Conservation (phyloP, 2,113 vertebrate genomes). For the Marmota monax region DNA sequence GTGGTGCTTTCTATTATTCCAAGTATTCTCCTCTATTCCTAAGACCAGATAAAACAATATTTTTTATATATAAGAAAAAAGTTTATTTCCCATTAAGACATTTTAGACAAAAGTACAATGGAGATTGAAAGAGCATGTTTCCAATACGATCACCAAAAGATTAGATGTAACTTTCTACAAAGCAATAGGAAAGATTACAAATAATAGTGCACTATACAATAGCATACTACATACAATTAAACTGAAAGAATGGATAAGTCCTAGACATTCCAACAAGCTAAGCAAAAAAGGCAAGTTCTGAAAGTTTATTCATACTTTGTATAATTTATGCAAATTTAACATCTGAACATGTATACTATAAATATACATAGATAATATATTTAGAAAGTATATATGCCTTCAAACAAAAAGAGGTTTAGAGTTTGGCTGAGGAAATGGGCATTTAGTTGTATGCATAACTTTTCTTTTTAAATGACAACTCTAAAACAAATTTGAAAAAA, state of each 20-base stretch:
- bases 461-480: not conserved
- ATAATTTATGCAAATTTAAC: constrained; percentile 9
- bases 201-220: not conserved
- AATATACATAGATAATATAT: not conserved
- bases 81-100: not conserved
- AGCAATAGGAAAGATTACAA: not conserved
- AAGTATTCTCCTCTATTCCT: constrained; percentile 14
- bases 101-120: not conserved
- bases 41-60: not conserved
- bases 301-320: not conserved
- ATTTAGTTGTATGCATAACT: not conserved
- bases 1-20: not conserved
- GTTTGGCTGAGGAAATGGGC: not conserved
- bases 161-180: not conserved
- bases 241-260: not conserved
- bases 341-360: not conserved
- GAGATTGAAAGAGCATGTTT: not conserved
- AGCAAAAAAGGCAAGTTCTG: not conserved
- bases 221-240: not conserved
- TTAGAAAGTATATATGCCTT: not conserved
- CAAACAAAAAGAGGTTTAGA: not conserved
- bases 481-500: constrained; percentile 15
- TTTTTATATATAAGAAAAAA: not conserved
- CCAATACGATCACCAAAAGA: not conserved
- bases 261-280: not conserved